phyloP scores from a whole-genome alignment of 1,140 invertebrate genomes.

The Drosophila repleta region DNA sequence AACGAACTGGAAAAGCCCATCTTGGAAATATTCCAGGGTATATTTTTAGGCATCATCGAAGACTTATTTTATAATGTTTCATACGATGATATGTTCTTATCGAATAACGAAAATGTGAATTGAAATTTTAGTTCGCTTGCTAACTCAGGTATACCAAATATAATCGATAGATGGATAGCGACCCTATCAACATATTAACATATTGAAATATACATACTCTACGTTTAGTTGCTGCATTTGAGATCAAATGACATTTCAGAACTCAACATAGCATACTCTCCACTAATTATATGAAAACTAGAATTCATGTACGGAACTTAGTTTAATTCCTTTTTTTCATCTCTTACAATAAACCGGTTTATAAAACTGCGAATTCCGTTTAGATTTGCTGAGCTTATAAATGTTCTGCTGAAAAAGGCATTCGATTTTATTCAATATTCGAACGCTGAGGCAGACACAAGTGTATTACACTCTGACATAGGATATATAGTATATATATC shows the following conservation, averaged over 20 bases:
- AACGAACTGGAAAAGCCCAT: constrained; percentile 65
- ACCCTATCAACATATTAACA: neutral
- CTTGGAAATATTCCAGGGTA: constrained; percentile 43
- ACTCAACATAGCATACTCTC: constrained; percentile 15
- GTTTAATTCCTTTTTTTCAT: neutral
- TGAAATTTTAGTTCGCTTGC: neutral
- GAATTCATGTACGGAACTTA: constrained; percentile 6
- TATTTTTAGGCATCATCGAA: constrained; percentile 54
- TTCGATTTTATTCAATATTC: constrained; percentile 22
- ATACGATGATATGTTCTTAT: constrained; percentile 64
- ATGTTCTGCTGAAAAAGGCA: constrained; percentile 10
- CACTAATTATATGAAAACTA: neutral
- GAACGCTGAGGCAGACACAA: constrained; percentile 5
- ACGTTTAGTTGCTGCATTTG: neutral
- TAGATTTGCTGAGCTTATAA: constrained; percentile 28
- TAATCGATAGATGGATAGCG: neutral
- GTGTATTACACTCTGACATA: neutral
- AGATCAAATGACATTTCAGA: constrained; percentile 5
- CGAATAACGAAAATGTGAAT: constrained; percentile 3
- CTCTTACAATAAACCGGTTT: constrained; percentile 47
- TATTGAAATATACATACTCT: neutral
- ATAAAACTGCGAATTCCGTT: constrained; percentile 23
- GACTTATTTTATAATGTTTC: constrained; percentile 57
- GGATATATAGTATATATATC: too few species aligned
- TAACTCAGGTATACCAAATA: constrained; percentile 4